Conservation (phyloP, 2,888 invertebrate genomes). For the Nomada flava region DNA sequence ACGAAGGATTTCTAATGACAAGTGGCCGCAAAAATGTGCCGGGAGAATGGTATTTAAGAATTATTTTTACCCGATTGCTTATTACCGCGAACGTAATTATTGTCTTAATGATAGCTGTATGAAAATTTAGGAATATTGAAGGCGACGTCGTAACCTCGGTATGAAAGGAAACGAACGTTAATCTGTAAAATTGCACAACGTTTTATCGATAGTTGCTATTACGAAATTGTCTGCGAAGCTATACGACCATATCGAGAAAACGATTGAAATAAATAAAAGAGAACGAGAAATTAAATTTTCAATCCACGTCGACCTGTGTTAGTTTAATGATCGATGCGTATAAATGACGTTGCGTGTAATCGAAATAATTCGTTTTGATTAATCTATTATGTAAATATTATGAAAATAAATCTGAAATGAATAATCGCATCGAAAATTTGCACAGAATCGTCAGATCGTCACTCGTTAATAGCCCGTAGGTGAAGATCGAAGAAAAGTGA, state of each 20-base stretch:
- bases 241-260: too few relatives aligned
- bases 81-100: conserved; percentile 1
- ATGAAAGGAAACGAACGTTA: too few relatives aligned
- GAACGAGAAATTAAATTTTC: too few relatives aligned
- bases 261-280: too few relatives aligned
- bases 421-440: neutral
- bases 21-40: neutral
- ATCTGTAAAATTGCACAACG: too few relatives aligned
- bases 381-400: neutral
- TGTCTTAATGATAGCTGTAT: neutral
- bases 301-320: too few relatives aligned
- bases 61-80: neutral
- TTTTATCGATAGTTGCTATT: too few relatives aligned
- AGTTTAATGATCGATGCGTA: too few relatives aligned
- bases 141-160: neutral
- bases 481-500: conserved; percentile 14
- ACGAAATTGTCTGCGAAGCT: too few relatives aligned
- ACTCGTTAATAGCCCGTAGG: neutral
- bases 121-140: neutral
- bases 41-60: neutral
- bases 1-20: neutral
- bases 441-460: neutral
- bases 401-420: neutral
- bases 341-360: too few relatives aligned
- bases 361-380: neutral